A percentile compares a stretch with the other conserved stretches of the same genome.
Evolutionary conservation across 2,888 invertebrate genomes (phyloP).

Genomic region (Gasteruption jaculator): DNA sequence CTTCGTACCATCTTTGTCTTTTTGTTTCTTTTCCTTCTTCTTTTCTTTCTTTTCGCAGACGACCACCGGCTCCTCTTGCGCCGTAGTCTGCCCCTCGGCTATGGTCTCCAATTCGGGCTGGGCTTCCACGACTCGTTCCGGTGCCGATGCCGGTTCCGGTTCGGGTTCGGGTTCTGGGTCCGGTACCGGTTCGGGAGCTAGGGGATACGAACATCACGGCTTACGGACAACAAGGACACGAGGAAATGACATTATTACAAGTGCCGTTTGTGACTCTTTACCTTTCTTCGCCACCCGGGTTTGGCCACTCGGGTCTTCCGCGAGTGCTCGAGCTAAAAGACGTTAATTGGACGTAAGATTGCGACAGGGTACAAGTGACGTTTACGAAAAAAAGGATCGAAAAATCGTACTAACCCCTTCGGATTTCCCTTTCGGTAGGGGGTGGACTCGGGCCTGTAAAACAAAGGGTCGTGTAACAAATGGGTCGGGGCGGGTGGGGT

Average conservation of each 20-base stretch:
- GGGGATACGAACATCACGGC: too few relatives aligned
- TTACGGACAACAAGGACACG: constrained; percentile 18
- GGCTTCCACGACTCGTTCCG: constrained; percentile 11
- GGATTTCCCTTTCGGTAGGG: constrained; percentile 43
- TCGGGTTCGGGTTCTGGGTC: constrained; percentile 19
- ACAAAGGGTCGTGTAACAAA: too few relatives aligned
- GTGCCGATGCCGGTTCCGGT: constrained; percentile 21
- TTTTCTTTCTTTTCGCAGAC: constrained; percentile 30
- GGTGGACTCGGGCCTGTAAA: constrained; percentile 37
- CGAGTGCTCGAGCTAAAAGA: neutral
- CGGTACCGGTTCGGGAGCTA: constrained; percentile 13
- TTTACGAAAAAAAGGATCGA: constrained; percentile 10
- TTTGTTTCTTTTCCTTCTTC: constrained; percentile 24
- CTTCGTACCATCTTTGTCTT: constrained; percentile 33
- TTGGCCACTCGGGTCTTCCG: too few relatives aligned
- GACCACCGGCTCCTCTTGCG: constrained; percentile 18
- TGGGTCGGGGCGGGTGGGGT: too few relatives aligned
- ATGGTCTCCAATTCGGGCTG: neutral
- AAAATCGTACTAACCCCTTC: constrained; percentile 42
- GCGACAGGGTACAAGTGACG: neutral
- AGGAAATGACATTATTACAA: constrained; percentile 4
- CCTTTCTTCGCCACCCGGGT: neutral
- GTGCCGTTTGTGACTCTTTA: too few relatives aligned
- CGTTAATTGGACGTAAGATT: constrained; percentile 8
- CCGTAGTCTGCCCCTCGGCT: constrained; percentile 5